Base-by-base conservation (phyloP, 2,888 invertebrate species). In the Cenopis cana region DNA sequence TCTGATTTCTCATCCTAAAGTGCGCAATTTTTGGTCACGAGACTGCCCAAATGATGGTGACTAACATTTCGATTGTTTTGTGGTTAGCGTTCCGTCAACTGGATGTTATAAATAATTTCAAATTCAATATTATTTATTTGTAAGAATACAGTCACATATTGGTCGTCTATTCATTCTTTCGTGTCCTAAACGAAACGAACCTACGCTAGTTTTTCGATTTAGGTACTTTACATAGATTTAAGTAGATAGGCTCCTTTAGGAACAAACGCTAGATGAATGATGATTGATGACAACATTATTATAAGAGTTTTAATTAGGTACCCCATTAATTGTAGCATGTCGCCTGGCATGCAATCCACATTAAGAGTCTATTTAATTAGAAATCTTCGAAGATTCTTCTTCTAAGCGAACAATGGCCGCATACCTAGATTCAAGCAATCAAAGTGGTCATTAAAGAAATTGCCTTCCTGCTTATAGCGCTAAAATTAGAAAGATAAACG, bases 1-100 rank as follows among this genome's bases (percentile, higher is more conserved):
- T 88, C 89, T 88, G 89, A 91, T 91, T 93, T 92, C 90, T 87
- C 88, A 88, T 89, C 84, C 87, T 86, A 89, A 90, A 88, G 86
- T 88, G 88, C 89, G 90, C 91, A 91, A 91, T 92, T 93, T 91
- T 77, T 85, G 87, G 83, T 83, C 86, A 85, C 86, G 82, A 76
- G 74, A 72, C 65, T 69, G 55, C 74, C 75, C 75, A 78, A 79
- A 81, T 81, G 84, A 80, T 83, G 82, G 73, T 79, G 80, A 81
- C 80, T 80, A 77, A 80, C 77, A 75, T 75, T 68, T 68, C 70
- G 76, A 56, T 77, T 77, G 76, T 76, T 79, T 81, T 74, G 71
- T 71, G 57, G 14, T 17, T 24, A 60, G 24, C 29, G 46, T 29
- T 29, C 33, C 10, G 33, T 56, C 9, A 50, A 50, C 38, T 29